phyloP scores from a whole-genome alignment of 2,888 invertebrate species.

The Meandrusa payeni region DNA sequence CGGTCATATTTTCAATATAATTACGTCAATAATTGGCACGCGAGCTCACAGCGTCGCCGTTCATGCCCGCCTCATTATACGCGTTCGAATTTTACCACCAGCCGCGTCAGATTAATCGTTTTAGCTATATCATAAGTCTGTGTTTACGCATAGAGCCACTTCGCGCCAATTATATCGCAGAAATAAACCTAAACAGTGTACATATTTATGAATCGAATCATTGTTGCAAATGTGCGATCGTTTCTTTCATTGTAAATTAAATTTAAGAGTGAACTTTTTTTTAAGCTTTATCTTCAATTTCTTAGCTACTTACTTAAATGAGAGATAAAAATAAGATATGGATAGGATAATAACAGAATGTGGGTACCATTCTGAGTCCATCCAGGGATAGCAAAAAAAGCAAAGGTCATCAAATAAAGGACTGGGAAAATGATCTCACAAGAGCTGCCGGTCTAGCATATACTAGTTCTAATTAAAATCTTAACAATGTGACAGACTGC shows the following conservation, averaged over 20 bases:
- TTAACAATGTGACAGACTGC: too few relatives aligned
- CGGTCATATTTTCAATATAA: conserved; percentile 77
- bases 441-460: too few relatives aligned
- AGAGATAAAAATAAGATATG: too few relatives aligned
- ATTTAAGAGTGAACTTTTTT: too few relatives aligned
- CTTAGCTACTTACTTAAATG: too few relatives aligned
- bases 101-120: conserved; percentile 76
- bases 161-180: conserved; percentile 71
- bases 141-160: conserved; percentile 53
- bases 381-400: too few relatives aligned
- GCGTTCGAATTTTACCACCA: conserved; percentile 72
- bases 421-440: too few relatives aligned
- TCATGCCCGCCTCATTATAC: conserved; percentile 69
- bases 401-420: too few relatives aligned
- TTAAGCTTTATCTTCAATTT: too few relatives aligned
- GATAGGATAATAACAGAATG: too few relatives aligned
- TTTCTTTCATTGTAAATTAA: conserved; percentile 13
- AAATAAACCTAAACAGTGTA: conserved; percentile 63
- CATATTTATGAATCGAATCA: conserved; percentile 51
- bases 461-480: too few relatives aligned
- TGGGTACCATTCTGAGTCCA: too few relatives aligned
- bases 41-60: conserved; percentile 46
- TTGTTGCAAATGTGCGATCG: conserved; percentile 19
- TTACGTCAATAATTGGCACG: conserved; percentile 80
- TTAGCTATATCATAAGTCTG: conserved; percentile 75